A percentile compares a stretch with the other conserved stretches of the same genome.
phyloP scores from a whole-genome alignment of 2,797 vertebrate genomes.

The Australoheros facetus region DNA sequence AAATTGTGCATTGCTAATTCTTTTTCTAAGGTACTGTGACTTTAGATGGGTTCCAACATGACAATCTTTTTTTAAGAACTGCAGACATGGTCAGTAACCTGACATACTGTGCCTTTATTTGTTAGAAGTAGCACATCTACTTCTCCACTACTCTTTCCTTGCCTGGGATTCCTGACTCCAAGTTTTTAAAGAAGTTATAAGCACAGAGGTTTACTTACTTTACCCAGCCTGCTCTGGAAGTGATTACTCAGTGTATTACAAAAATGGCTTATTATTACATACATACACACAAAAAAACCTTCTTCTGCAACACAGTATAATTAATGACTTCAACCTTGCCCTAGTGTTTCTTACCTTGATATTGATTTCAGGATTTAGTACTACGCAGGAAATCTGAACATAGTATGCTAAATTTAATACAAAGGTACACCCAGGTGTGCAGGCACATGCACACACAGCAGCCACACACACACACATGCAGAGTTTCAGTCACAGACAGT shows the following conservation, averaged over 20 bases:
- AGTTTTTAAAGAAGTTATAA: neutral
- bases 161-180: neutral
- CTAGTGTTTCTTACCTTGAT: neutral
- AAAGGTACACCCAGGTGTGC: slow-evolving; percentile 24
- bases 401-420: neutral
- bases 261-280: neutral
- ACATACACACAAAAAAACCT: no score
- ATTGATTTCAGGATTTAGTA: neutral
- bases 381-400: neutral
- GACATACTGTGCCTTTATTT: neutral
- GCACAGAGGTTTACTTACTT: neutral
- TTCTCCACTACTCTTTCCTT: neutral
- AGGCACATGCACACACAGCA: neutral
- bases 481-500: slow-evolving; percentile 66
- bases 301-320: neutral
- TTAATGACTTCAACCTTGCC: neutral
- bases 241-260: neutral
- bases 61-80: neutral
- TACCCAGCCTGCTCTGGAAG: neutral
- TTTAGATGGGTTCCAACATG: neutral
- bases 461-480: slow-evolving; percentile 36
- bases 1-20: no score
- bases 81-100: neutral
- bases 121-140: rapidly evolving
- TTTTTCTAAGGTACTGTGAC: no score